Conservation (phyloP, 2,888 invertebrate species). For the Napeogenes inachia region DNA sequence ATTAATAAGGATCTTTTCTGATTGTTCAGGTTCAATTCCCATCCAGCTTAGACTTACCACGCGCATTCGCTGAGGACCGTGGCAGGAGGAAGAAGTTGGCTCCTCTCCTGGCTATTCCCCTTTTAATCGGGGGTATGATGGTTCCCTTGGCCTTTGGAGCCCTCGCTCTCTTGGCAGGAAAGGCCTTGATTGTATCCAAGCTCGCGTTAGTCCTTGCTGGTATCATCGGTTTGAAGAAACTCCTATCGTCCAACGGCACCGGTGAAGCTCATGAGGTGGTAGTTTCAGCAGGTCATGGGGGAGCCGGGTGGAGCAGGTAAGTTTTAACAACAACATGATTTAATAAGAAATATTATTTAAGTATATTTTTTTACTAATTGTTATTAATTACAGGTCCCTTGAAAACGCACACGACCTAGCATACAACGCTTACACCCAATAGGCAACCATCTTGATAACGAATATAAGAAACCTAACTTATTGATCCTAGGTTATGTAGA, state of each 20-base stretch:
- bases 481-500: slow-evolving; percentile 28
- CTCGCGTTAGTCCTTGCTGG: slow-evolving; percentile 88
- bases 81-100: slow-evolving; percentile 85
- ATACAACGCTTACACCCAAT: slow-evolving; percentile 77
- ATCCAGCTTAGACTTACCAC: slow-evolving; percentile 79
- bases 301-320: slow-evolving; percentile 84
- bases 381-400: slow-evolving; percentile 58
- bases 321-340: no score
- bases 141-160: slow-evolving; percentile 90
- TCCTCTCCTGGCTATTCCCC: slow-evolving; percentile 85
- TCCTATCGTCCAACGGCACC: slow-evolving; percentile 81
- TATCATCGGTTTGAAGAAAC: slow-evolving; percentile 90
- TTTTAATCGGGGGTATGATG: slow-evolving; percentile 87
- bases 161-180: slow-evolving; percentile 88
- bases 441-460: slow-evolving; percentile 38
- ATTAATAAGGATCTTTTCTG: neutral
- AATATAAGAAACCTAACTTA: slow-evolving; percentile 19
- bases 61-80: slow-evolving; percentile 81
- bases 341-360: no score
- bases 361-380: neutral
- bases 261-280: slow-evolving; percentile 84
- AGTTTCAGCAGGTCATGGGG: slow-evolving; percentile 81
- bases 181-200: slow-evolving; percentile 90
- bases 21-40: slow-evolving; percentile 84
- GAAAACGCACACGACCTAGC: slow-evolving; percentile 77